Conservation (phyloP, 1,140 invertebrate species). For the Bacillus rossius region DNA sequence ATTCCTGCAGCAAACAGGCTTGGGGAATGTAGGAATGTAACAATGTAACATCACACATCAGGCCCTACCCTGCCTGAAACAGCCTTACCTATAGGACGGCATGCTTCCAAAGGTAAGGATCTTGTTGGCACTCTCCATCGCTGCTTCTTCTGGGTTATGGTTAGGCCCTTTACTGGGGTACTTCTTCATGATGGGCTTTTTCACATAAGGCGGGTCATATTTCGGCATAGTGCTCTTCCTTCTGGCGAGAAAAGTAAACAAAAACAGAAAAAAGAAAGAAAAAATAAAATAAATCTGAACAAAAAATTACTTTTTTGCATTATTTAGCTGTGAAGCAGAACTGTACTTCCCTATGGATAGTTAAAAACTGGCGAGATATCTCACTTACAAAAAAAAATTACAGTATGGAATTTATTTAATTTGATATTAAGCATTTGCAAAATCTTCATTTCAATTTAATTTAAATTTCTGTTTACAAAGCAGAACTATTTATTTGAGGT, state of each 20-base stretch:
- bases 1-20: no score
- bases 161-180: constrained; percentile 50
- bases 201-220: constrained; percentile 78
- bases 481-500: no score
- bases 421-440: not conserved
- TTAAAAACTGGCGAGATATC: constrained; percentile 19
- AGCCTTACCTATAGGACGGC: constrained; percentile 71
- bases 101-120: constrained; percentile 72
- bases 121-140: constrained; percentile 69
- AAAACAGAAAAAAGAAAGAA: constrained; percentile 31
- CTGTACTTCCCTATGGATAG: no score
- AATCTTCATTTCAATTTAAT: not conserved
- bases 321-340: no score
- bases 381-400: not conserved
- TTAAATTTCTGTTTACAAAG: not conserved
- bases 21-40: no score
- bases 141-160: constrained; percentile 66
- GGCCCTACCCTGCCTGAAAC: no score
- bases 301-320: not conserved
- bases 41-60: no score
- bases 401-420: not conserved
- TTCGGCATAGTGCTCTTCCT: constrained; percentile 84
- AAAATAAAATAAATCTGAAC: constrained; percentile 29
- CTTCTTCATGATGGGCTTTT: constrained; percentile 71
- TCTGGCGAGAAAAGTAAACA: constrained; percentile 42